Evolutionary conservation across 2,113 vertebrate species (phyloP).

Genomic region (Daboia siamensis): DNA sequence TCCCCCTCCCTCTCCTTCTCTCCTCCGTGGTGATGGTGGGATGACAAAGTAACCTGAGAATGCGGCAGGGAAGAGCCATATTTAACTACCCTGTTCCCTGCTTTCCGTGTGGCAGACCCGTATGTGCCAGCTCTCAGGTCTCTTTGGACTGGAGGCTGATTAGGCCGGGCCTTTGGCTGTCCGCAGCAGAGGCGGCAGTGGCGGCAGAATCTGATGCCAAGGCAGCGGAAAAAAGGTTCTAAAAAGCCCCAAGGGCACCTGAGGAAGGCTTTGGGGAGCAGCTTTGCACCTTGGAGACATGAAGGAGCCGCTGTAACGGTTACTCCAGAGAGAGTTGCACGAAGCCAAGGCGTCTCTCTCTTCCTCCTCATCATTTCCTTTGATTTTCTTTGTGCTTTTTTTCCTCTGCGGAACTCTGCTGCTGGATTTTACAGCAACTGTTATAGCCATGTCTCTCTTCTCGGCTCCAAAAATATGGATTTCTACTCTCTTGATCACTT

Average conservation of each 20-base stretch:
- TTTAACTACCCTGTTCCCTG: slow-evolving; percentile 64
- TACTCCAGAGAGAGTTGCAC: not conserved
- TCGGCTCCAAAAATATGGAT: not conserved
- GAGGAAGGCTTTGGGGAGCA: not conserved
- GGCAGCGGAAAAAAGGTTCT: slow-evolving; percentile 7
- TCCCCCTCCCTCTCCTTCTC: not conserved
- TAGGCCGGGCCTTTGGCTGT: slow-evolving; percentile 42
- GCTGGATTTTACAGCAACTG: not conserved
- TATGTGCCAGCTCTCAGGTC: slow-evolving; percentile 72
- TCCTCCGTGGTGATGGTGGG: not conserved
- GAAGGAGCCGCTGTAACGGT: not conserved
- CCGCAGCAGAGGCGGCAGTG: not conserved
- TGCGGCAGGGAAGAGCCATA: too few species aligned
- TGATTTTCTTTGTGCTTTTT: not conserved
- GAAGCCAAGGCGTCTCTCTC: too few species aligned
- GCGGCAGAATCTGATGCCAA: not conserved
- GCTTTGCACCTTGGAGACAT: not conserved
- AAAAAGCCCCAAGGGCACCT: not conserved
- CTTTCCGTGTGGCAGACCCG: slow-evolving; percentile 64
- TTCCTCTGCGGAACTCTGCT: not conserved
- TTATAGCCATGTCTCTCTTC: not conserved
- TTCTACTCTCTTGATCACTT: not conserved
- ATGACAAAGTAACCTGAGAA: slow-evolving; percentile 24
- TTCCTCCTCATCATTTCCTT: not conserved
- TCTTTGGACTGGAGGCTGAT: slow-evolving; percentile 41